Conservation (phyloP, 2,113 vertebrate species). For the Pachypanchax playfairii region DNA sequence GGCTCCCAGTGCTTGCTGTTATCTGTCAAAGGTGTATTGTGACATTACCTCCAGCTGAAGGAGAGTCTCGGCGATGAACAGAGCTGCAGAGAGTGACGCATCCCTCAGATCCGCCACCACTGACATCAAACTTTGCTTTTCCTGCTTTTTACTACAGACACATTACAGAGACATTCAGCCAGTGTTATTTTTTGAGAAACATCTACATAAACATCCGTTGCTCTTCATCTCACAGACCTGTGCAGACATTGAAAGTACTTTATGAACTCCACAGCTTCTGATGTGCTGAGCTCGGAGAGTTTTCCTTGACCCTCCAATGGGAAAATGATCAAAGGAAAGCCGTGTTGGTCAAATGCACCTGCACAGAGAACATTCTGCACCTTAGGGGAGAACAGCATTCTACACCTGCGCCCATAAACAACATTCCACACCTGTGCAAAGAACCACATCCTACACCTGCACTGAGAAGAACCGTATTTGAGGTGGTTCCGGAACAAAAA, state of each 20-base stretch:
- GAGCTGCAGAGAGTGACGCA: slow-evolving; percentile 19
- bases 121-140: slow-evolving; percentile 61
- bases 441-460: no score
- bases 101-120: slow-evolving; percentile 75
- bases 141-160: slow-evolving; percentile 62
- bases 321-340: slow-evolving; percentile 76
- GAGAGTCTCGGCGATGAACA: slow-evolving; percentile 69
- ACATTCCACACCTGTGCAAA: no score
- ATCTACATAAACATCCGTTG: background rate
- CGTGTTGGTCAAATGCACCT: slow-evolving; percentile 80
- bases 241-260: slow-evolving; percentile 72
- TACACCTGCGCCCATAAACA: no score
- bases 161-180: no score
- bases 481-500: no score
- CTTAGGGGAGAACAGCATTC: no score
- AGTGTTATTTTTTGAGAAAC: no score
- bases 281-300: slow-evolving; percentile 64
- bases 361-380: no score
- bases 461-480: no score
- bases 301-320: slow-evolving; percentile 65
- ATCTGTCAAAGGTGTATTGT: background rate
- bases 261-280: slow-evolving; percentile 77
- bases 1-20: no score
- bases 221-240: slow-evolving; percentile 50
- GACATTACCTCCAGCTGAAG: slow-evolving; percentile 73